A percentile compares a stretch with the other conserved stretches of the same genome.
Evolutionary conservation across 2,797 vertebrate species (phyloP).

Genomic region (Eremophila alpestris): DNA sequence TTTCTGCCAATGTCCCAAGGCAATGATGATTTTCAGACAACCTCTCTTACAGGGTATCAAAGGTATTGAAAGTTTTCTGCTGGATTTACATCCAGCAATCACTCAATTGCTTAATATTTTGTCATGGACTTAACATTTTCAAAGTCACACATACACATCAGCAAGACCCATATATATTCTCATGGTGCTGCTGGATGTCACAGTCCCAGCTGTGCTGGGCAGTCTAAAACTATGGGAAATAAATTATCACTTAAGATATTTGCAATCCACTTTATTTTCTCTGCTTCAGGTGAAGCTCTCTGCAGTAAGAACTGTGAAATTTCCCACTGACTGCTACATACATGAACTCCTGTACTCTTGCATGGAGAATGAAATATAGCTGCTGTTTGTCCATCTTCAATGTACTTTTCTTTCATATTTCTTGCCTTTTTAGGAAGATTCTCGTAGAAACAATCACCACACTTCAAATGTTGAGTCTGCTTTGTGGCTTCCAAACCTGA

Average conservation of each 20-base stretch:
- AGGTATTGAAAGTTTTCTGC: background rate
- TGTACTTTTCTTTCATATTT: background rate
- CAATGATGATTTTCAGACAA: background rate
- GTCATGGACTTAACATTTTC: background rate
- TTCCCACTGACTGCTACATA: background rate
- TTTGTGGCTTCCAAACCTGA: background rate
- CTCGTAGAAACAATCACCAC: background rate
- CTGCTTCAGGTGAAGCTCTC: background rate
- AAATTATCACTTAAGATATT: background rate
- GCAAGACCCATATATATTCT: background rate
- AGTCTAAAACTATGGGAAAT: background rate
- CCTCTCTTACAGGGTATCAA: background rate
- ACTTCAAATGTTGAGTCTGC: background rate
- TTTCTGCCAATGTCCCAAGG: background rate
- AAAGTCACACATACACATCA: background rate
- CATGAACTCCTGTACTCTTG: background rate
- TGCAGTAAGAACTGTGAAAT: background rate
- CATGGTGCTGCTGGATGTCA: background rate
- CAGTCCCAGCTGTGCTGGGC: background rate
- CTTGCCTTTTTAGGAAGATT: background rate
- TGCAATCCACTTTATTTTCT: background rate
- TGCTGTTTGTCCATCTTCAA: background rate
- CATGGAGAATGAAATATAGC: background rate
- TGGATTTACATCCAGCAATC: background rate
- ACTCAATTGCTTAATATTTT: background rate